These are phyloP conservation scores for Argyrosomus regius DNA, from an alignment of 2,797 vertebrate genomes.

Conservation along the genomic window DNA sequence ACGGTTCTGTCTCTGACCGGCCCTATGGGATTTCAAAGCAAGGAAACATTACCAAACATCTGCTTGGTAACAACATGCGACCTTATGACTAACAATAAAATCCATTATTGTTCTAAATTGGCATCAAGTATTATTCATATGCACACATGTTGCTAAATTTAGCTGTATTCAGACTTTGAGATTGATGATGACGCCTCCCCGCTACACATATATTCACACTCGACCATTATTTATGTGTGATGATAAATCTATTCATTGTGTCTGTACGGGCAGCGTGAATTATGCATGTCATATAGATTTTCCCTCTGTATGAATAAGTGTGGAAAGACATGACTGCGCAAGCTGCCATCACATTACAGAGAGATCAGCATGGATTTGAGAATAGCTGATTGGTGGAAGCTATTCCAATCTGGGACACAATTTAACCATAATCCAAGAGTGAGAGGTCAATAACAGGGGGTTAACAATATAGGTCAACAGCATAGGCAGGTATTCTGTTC, in stretches of 20 bases:
- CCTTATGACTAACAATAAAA: not conserved
- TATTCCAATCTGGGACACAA: constrained; percentile 10
- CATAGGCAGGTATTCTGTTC: not conserved
- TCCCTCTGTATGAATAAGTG: constrained; percentile 26
- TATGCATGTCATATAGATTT: constrained; percentile 72
- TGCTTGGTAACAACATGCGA: constrained; percentile 35
- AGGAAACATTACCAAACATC: constrained; percentile 48
- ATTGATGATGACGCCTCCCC: constrained; percentile 28
- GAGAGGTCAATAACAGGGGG: constrained; percentile 30
- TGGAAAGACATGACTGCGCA: constrained; percentile 31
- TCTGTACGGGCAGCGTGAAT: constrained; percentile 53
- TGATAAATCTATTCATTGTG: constrained; percentile 51
- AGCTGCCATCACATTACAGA: constrained; percentile 30
- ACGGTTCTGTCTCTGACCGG: constrained; percentile 36
- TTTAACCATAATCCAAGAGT: constrained; percentile 11
- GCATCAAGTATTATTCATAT: constrained; percentile 12
- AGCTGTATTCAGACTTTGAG: constrained; percentile 1
- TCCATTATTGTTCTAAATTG: constrained; percentile 30
- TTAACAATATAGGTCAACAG: constrained; percentile 5
- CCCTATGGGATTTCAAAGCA: constrained; percentile 30
- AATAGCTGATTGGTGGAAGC: constrained; percentile 25
- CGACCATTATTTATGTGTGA: constrained; percentile 36
- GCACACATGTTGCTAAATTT: constrained; percentile 21
- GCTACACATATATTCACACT: constrained; percentile 29
- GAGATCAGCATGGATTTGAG: constrained; percentile 3